phyloP scores from a whole-genome alignment of 2,888 invertebrate species.

The Dryomyza anilis region DNA sequence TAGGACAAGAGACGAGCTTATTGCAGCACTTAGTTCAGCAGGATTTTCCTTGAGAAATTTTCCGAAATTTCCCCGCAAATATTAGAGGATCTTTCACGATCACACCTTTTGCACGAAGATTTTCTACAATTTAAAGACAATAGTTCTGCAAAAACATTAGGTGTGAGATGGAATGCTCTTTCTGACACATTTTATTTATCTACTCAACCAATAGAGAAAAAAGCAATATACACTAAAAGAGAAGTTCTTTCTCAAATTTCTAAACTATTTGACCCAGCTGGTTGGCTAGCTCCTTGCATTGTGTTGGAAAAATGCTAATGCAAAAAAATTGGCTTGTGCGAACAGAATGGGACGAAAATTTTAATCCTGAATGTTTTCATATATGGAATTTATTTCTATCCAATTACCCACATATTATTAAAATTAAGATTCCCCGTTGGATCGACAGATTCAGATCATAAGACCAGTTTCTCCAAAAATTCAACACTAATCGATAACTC shows the following conservation, averaged over 20 bases:
- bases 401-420: neutral
- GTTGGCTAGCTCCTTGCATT: no score
- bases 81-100: neutral
- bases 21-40: neutral
- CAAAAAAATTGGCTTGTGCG: neutral
- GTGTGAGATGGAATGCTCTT: neutral
- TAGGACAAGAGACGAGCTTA: neutral
- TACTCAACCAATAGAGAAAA: neutral
- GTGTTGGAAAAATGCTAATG: neutral
- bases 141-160: neutral
- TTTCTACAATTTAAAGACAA: neutral
- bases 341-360: neutral
- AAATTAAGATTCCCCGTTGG: neutral
- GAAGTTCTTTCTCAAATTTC: neutral
- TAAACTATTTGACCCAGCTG: neutral
- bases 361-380: neutral
- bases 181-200: neutral
- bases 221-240: neutral
- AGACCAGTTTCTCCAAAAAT: neutral
- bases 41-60: neutral
- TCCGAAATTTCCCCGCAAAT: neutral
- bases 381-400: neutral
- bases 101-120: neutral
- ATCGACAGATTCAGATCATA: neutral
- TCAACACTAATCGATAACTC: neutral